Evolutionary conservation across 2,797 vertebrate genomes (phyloP), one percentile per base, ranked within the genome.

Genomic region (Syncerus caffer): DNA sequence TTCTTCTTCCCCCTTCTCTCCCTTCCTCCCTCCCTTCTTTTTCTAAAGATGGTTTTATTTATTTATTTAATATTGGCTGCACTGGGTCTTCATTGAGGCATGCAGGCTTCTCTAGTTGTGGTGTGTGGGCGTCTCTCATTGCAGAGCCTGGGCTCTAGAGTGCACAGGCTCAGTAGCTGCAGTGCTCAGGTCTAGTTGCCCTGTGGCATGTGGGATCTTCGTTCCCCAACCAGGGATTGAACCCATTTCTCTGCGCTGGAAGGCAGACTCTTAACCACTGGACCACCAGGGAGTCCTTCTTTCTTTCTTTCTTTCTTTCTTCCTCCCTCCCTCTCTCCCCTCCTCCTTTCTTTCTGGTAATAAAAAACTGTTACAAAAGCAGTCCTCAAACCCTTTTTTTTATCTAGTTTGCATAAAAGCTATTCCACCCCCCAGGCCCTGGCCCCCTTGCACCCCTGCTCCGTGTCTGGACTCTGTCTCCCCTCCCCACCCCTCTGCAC

Each of bases 341-440:
- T 84, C 94, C 57, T 90, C 38, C 45, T 50, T 90, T 94, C 57
- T 53, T 88, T 96, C 90, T 87, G 90, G 62, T 79, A 83, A 95
- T 93, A 90, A 88, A 53, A 87, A 92, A 64, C 53, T 50, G 27
- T 84, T 67, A 89, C 64, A 87, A 89, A 96, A 88, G 34, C 64
- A 25, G n/a, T 80, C 85, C 85, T 51, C 47, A 29, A 95, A 57
- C 8, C n/a, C 19, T 27, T 91, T 92, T 88, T 85, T 50, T 67
- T 1, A 50, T 58, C 78, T 86, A 89, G 87, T 60, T 64, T 25
- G 31, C 53, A 71, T 82, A 64, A 92, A 87, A 90, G 74, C 50
- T 13, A 21, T 19, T 31, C 38, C 57, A 1, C 10, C 34, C 64
- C 16, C 13, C 17, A 19, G 6, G 2, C 25, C 51, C 80, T 42